Evolutionary conservation across 1,140 invertebrate species (phyloP), one percentile per base, ranked within the genome.

Genomic region (Octopus sinensis): DNA sequence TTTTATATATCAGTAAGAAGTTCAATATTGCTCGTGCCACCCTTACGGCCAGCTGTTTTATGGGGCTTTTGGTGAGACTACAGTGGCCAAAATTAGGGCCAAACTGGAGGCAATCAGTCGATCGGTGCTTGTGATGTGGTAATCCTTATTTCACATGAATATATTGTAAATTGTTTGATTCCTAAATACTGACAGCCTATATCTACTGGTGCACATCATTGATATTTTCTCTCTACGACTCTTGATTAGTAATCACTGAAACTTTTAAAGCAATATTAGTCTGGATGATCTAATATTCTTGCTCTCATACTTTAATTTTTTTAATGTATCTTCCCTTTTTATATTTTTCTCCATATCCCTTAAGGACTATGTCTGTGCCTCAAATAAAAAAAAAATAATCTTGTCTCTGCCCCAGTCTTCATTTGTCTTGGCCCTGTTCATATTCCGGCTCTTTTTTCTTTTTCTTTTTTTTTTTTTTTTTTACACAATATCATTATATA

Each of bases 391-490:
- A 43, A 62, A 71, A 71, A 71, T 4, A 71, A 71, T 23, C 68
- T 71, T 71, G 68, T 71, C 30, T 86, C 82, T 80, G 83, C 84
- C 43, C 78, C 76, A 17, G 81, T 30, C 76, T 76, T 79, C 68
- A 52, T 82, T 84, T 52, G 77, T 78, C 82, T 54, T 84, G 85
- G 43, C 79, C 80, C 1, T 82, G 82, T 30, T 86, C 84, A 75
- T 79, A 80, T 75, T 82, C 81, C 68, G 84, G 68, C 86, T 84
- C 82, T 87, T 88, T 73, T 88, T 85, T 84, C 87, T 87, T 79
- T 88, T 88, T 78, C 84, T 81, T 82, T 88, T 87, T 10, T 89
- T 54, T 75, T 83, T 79, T 51, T 62, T 23, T 23, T 23, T 23
- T 23, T 23, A 0, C 23, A 23, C 23, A 23, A 54, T 76, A 71